These are phyloP conservation scores for Coregonus suidteri DNA, from an alignment of 2,797 vertebrate species.

Conservation along the genomic window DNA sequence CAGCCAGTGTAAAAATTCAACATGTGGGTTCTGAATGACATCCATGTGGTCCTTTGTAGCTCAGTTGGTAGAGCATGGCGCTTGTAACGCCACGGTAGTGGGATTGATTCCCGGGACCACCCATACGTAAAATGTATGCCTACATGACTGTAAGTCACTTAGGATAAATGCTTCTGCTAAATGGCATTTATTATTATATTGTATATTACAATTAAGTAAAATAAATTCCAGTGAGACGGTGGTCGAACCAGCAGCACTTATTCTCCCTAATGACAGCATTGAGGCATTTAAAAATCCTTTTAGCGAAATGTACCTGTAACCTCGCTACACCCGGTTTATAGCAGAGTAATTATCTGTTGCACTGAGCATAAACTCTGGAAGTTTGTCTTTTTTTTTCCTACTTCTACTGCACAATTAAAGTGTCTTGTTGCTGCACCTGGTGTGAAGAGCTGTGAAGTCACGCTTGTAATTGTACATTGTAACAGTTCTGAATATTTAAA, in stretches of 20 bases:
- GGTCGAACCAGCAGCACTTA: slow-evolving; percentile 71
- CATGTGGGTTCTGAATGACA: slow-evolving; percentile 74
- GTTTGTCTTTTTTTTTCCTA: background rate
- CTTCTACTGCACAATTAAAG: slow-evolving; percentile 15
- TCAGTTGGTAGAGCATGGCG: too few species aligned
- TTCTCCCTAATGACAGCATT: slow-evolving; percentile 65
- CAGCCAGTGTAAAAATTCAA: slow-evolving; percentile 73
- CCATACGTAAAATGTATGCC: too few species aligned
- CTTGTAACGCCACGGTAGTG: too few species aligned
- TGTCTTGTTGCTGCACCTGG: slow-evolving; percentile 39
- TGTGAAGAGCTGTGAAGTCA: slow-evolving; percentile 40
- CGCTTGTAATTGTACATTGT: slow-evolving; percentile 24
- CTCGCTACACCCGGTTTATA: slow-evolving; percentile 44
- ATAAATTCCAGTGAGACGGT: slow-evolving; percentile 79
- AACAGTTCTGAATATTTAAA: background rate
- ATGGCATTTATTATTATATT: too few species aligned
- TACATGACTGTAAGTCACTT: too few species aligned
- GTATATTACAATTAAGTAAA: slow-evolving; percentile 76
- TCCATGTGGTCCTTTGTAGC: too few species aligned
- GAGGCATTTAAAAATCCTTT: slow-evolving; percentile 55
- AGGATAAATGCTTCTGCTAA: too few species aligned
- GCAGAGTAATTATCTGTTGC: slow-evolving; percentile 49
- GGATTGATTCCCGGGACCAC: too few species aligned
- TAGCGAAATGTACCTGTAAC: slow-evolving; percentile 56
- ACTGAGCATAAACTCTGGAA: slow-evolving; percentile 27